Evolutionary conservation across 2,888 invertebrate genomes (phyloP).

Genomic region (Tridacna gigas): DNA sequence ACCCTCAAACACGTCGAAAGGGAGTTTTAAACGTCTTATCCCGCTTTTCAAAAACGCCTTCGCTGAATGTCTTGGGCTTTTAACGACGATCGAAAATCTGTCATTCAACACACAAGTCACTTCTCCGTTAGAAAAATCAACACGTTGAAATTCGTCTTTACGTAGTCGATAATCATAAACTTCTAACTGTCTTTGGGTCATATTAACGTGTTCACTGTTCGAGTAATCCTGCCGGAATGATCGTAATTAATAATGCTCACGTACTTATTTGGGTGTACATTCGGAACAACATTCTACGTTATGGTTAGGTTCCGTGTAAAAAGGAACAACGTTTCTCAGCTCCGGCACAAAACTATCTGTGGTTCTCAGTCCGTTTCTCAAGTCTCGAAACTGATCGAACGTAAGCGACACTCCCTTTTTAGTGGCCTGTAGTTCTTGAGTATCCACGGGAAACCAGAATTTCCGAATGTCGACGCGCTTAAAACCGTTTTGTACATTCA

Average conservation of each 20-base stretch:
- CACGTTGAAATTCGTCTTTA: conserved; percentile 28
- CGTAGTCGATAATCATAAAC: conserved; percentile 16
- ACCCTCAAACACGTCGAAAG: conserved; percentile 23
- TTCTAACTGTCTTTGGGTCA: conserved; percentile 33
- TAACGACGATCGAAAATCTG: conserved; percentile 28
- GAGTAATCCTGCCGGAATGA: background rate
- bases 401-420: conserved; percentile 45
- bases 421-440: conserved; percentile 34
- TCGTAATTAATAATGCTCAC: background rate
- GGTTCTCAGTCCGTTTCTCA: conserved; percentile 36
- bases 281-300: conserved; percentile 10
- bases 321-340: conserved; percentile 21
- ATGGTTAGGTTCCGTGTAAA: conserved; percentile 18
- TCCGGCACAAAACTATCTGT: conserved; percentile 31
- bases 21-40: conserved; percentile 28
- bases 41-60: conserved; percentile 25
- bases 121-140: conserved; percentile 14
- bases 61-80: conserved; percentile 22
- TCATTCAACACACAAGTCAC: conserved; percentile 2
- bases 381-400: conserved; percentile 36
- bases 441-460: conserved; percentile 37
- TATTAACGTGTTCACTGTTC: background rate
- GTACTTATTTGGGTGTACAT: conserved; percentile 19
- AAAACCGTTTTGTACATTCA: conserved; percentile 38
- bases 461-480: conserved; percentile 40